phyloP scores from a whole-genome alignment of 2,888 invertebrate genomes.

The Diaprepes abbreviatus region DNA sequence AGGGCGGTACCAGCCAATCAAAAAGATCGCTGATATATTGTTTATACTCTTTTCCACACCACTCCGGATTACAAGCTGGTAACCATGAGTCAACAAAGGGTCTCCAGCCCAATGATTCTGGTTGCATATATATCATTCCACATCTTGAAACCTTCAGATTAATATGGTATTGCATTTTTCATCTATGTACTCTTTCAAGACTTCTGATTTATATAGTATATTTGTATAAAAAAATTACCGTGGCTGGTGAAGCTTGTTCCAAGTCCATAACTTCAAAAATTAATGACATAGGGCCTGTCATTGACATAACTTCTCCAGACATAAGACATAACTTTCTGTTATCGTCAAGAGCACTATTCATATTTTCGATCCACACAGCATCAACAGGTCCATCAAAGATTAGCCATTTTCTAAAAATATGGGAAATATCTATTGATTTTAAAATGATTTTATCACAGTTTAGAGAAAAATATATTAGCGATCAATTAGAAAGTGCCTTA shows the following conservation, averaged over 20 bases:
- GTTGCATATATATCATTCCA: constrained; percentile 93
- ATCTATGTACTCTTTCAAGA: too few species aligned
- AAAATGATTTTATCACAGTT: too few species aligned
- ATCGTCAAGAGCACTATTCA: constrained; percentile 90
- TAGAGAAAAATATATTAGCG: too few species aligned
- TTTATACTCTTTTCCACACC: constrained; percentile 77
- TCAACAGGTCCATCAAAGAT: constrained; percentile 94
- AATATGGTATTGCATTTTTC: neutral
- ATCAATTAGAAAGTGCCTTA: too few species aligned
- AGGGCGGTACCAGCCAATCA: constrained; percentile 86
- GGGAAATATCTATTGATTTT: too few species aligned
- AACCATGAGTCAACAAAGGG: constrained; percentile 89
- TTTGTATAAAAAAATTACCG: too few species aligned
- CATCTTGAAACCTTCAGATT: constrained; percentile 75
- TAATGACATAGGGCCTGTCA: constrained; percentile 86
- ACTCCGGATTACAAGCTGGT: constrained; percentile 73
- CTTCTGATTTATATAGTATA: too few species aligned
- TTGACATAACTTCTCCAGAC: constrained; percentile 89
- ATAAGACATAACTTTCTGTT: constrained; percentile 90
- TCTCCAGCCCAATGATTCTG: constrained; percentile 84
- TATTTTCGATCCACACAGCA: constrained; percentile 92
- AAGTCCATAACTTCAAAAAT: constrained; percentile 92
- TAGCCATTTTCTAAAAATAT: constrained; percentile 82
- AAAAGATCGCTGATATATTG: constrained; percentile 75
- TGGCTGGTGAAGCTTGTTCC: constrained; percentile 87